Evolutionary conservation across 2,888 invertebrate genomes (phyloP), one percentile per base, ranked within the genome.

Genomic region (Asteroscopus sphinx): DNA sequence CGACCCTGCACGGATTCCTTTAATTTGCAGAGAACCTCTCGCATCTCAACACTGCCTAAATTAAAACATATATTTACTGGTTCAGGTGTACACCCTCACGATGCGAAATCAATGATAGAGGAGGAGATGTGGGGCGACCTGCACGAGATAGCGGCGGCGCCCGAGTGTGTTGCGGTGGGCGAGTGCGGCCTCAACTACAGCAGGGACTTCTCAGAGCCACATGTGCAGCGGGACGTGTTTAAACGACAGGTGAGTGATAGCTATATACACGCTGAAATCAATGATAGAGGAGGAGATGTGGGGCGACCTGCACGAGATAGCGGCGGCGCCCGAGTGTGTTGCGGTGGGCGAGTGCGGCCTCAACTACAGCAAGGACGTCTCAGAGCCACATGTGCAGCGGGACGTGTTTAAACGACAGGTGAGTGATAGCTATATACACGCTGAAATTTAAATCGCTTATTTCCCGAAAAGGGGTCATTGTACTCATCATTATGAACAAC

Each of bases 101-200:
- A 98, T 93, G 98, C 98, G 0, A 98, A 98, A 91, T 97, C 97
- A 2, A 96, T 96, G 92, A 95, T 96, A 41, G 96, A 96, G 64
- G 96, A 96, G 77, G 95, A 95, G 56, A 91, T 94, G 83, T 98
- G 98, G 98, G 95, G 96, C 36, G 97, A 97, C 82, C 92, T 98
- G 55, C 95, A 95, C 79, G 95, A 95, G 68, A 96, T 97, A 70
- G 97, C 97, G 13, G 94, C 95, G 47, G 98, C 97, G 81, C 96
- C 96, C 2, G 98, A 98, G 92, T 98, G 98, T 89, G 98, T 99
- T 26, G 98, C 98, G 2, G 95, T 99, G 35, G 99, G 99, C 15
- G 98, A 98, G 88, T 99, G 99, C 88, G 99, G 99, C 30, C 95
- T 99, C 71, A 99, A 99, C 94, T 99, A 98, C 89, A 98, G 97